Percentiles rank a stretch among this genome's conserved stretches.
Conservation (phyloP, 2,888 invertebrate genomes). For the Acleris cristana region DNA sequence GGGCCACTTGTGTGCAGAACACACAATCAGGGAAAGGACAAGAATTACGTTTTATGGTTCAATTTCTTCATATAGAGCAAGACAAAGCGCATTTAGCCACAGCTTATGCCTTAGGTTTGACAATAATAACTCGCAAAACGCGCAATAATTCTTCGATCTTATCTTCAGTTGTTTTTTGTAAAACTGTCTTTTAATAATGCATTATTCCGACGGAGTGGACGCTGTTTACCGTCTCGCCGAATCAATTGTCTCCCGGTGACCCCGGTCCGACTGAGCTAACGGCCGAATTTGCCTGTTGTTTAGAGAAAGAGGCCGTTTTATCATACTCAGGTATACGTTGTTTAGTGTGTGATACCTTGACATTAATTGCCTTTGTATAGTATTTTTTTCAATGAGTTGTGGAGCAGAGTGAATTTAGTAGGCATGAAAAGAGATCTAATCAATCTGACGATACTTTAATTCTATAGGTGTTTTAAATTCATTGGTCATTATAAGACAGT, state of each 20-base stretch:
- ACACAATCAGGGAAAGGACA: not conserved
- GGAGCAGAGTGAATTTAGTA: too few relatives aligned
- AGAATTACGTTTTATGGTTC: conserved; percentile 5
- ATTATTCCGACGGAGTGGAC: conserved; percentile 37
- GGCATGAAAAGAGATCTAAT: too few relatives aligned
- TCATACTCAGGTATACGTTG: not conserved
- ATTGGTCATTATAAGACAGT: too few relatives aligned
- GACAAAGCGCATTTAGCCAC: too few relatives aligned
- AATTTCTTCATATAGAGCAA: not conserved
- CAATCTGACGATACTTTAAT: too few relatives aligned
- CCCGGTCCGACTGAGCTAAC: conserved; percentile 55
- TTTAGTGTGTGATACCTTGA: not conserved
- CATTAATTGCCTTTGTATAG: not conserved
- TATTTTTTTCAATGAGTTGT: too few relatives aligned
- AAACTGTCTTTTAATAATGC: not conserved
- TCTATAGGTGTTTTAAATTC: too few relatives aligned
- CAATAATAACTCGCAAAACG: too few relatives aligned
- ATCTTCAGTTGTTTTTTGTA: conserved; percentile 3
- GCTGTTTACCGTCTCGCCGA: conserved; percentile 72
- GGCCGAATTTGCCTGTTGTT: conserved; percentile 35
- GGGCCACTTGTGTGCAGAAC: not conserved
- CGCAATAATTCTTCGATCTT: too few relatives aligned
- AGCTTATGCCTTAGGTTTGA: too few relatives aligned
- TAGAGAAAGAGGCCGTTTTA: conserved; percentile 12
- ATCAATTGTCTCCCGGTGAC: conserved; percentile 75